Conservation (phyloP, 2,113 vertebrate species). For the Eurypyga helias region DNA sequence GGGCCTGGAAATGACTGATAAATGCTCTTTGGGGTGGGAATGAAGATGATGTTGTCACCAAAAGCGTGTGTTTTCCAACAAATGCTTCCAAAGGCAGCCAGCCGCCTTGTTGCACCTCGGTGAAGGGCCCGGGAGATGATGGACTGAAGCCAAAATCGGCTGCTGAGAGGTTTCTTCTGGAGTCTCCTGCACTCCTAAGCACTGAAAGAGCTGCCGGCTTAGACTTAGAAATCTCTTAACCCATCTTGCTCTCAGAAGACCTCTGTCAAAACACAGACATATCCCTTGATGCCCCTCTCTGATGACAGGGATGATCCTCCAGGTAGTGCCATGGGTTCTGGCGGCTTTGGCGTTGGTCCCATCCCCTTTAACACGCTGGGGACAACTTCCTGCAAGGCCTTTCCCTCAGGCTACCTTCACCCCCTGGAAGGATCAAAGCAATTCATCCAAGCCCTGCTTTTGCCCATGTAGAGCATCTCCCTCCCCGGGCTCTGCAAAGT, state of each 20-base stretch:
- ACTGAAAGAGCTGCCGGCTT: neutral
- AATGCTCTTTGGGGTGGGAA: neutral
- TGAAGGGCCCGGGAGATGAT: neutral
- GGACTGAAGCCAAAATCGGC: neutral
- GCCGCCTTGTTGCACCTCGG: too few species aligned
- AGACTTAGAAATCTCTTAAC: neutral
- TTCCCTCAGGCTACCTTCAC: neutral
- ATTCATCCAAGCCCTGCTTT: neutral
- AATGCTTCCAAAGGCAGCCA: too few species aligned
- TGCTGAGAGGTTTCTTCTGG: neutral
- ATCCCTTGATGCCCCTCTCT: neutral
- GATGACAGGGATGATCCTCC: accelerated
- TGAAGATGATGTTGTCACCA: neutral
- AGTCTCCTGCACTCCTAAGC: neutral
- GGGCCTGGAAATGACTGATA: accelerated
- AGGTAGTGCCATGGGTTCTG: accelerated
- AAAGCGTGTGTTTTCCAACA: neutral
- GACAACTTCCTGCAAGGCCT: neutral
- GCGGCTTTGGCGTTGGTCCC: neutral
- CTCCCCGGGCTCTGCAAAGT: neutral
- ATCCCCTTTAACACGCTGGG: neutral
- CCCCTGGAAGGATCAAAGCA: neutral
- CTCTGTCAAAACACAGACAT: neutral
- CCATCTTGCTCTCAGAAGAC: neutral
- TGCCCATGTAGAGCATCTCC: neutral